phyloP scores from a whole-genome alignment of 2,113 vertebrate species.

The Narcine bancroftii region DNA sequence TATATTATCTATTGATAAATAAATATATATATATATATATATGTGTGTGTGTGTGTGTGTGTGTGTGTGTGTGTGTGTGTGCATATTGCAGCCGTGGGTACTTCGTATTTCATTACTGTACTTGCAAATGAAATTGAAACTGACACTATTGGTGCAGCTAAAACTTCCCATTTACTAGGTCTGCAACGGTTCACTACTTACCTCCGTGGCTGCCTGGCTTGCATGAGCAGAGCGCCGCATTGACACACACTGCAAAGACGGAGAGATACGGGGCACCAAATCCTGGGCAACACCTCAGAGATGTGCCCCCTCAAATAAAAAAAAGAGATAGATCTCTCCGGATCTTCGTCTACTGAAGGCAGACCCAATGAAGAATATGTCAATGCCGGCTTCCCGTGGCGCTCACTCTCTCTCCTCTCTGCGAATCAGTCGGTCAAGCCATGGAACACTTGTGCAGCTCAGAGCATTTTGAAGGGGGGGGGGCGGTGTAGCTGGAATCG shows the following conservation, averaged over 20 bases:
- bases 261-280: not conserved
- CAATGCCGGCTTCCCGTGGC: not conserved
- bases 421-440: not conserved
- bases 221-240: not conserved
- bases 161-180: not conserved
- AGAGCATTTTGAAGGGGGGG: not conserved
- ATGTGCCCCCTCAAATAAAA: not conserved
- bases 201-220: not conserved
- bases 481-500: not conserved
- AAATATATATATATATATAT: no score
- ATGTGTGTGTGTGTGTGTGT: no score
- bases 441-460: not conserved
- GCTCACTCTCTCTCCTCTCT: not conserved
- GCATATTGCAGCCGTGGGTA: not conserved
- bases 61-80: no score
- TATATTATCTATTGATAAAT: no score
- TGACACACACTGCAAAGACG: conserved; percentile 27
- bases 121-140: conserved; percentile 12
- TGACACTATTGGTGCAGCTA: not conserved
- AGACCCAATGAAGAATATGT: not conserved
- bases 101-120: conserved; percentile 12
- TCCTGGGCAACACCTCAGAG: not conserved
- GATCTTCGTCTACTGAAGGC: not conserved
- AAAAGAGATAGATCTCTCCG: not conserved
- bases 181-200: not conserved